Conservation (phyloP, 2,113 vertebrate species). For the Bubalus kerabau region DNA sequence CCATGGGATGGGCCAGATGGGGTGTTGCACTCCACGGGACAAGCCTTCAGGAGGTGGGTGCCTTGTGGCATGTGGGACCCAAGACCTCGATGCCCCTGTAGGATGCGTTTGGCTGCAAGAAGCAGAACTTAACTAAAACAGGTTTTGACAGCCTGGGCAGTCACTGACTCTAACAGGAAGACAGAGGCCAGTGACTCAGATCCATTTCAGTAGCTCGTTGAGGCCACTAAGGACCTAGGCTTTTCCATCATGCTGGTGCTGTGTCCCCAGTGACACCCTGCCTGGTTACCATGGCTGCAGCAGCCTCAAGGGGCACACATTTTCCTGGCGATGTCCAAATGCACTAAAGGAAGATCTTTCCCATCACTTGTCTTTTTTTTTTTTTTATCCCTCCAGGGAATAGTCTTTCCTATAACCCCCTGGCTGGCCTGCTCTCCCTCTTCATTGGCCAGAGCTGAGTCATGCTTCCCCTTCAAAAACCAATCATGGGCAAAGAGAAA, state of each 20-base stretch:
- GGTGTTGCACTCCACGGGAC: not conserved
- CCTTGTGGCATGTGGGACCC: no score
- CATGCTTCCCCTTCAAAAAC: not conserved
- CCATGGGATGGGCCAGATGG: not conserved
- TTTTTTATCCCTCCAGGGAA: not conserved
- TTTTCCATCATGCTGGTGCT: not conserved
- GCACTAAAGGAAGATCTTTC: not conserved
- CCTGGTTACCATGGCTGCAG: no score
- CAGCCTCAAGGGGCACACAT: not conserved
- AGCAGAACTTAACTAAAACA: not conserved
- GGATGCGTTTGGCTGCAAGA: not conserved
- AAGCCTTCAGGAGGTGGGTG: not conserved
- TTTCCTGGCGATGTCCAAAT: not conserved
- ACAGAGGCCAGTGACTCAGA: not conserved
- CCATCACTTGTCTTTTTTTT: no score
- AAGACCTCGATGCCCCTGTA: not conserved
- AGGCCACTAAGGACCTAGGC: not conserved
- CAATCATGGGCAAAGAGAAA: not conserved
- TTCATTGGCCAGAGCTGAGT: not conserved
- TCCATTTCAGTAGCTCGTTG: not conserved
- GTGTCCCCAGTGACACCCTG: not conserved
- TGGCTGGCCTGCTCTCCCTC: not conserved
- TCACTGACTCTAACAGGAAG: not conserved
- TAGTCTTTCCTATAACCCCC: not conserved
- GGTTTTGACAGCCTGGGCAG: not conserved